A percentile compares a stretch with the other conserved stretches of the same genome.
Evolutionary conservation across 2,797 vertebrate species (phyloP).

Genomic region (Kryptopterus vitreolus): DNA sequence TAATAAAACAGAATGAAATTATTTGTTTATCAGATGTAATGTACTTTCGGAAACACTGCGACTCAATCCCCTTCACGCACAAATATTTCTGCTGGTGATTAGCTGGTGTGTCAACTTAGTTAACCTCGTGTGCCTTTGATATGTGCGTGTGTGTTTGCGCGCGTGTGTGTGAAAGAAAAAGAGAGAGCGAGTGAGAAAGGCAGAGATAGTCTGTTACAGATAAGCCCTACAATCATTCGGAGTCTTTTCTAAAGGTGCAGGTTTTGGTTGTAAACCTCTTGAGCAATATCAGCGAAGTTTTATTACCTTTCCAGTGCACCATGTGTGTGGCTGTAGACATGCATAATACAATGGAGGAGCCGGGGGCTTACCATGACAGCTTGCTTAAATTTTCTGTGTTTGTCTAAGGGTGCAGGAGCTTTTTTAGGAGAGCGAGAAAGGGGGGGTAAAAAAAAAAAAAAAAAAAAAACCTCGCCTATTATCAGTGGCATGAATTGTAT

Average conservation of each 20-base stretch:
- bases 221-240: constrained; percentile 56
- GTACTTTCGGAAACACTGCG: constrained; percentile 63
- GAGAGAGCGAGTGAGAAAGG: constrained; percentile 37
- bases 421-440: constrained; percentile 59
- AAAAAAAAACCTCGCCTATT: constrained; percentile 55
- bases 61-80: constrained; percentile 16
- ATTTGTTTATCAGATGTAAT: constrained; percentile 90
- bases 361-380: constrained; percentile 44
- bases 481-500: constrained; percentile 81
- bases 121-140: constrained; percentile 66
- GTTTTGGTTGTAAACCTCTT: constrained; percentile 54
- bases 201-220: constrained; percentile 61
- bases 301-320: constrained; percentile 57
- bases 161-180: constrained; percentile 36
- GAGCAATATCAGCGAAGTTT: constrained; percentile 55
- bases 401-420: constrained; percentile 57
- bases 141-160: constrained; percentile 42
- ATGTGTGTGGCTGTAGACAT: constrained; percentile 49
- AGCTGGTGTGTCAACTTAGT: constrained; percentile 68
- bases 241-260: constrained; percentile 49
- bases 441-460: too few species aligned
- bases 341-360: constrained; percentile 50
- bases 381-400: constrained; percentile 67
- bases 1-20: constrained; percentile 90
- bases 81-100: constrained; percentile 72